Evolutionary conservation across 2,113 vertebrate species (phyloP), one percentile per base, ranked within the genome.

Genomic region (Otocyon megalotis): DNA sequence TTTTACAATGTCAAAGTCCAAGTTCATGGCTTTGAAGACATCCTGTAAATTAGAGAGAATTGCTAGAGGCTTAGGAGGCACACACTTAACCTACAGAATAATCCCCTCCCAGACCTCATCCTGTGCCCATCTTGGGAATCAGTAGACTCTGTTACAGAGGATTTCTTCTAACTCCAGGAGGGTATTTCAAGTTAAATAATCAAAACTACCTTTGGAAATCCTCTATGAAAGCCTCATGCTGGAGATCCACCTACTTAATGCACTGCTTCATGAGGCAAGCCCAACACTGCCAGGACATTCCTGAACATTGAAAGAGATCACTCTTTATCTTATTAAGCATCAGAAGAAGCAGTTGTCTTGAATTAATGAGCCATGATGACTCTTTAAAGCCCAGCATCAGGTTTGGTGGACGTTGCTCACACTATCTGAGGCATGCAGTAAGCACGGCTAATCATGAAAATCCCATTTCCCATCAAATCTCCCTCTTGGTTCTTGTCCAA

Each of bases 11-110:
- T 97, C 98, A 26, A 95, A 98, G 9, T 99, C 98, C 0, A 98
- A 99, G 19, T 99, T 99, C 98, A 99, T 99, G 63, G 99, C 99
- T 77, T 96, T 96, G 97, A 99, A 99, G 0, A 99, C 99, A 90
- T 99, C 99, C 99, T 99, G 97, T 26, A 96, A 26, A 63, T 32
- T 83, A 96, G 12, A 90, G 53, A 76, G 30, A 71, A 30, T 6
- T 37, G 20, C 90, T 72, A 92, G 88, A 92, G 35, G 15, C 28
- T 58, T 90, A 16, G 6, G 54, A 94, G 20, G 83, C 20, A 62
- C 3, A 0, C 0, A 7, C 35, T 22, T 63, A 63, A 63, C 11
- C 1, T 5, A 28, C 22, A 89, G 28, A 77, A 48, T 8, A 30
- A 32, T 14, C 32, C 22, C 10, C 6, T 82, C 62, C 0, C 43